phyloP scores from a whole-genome alignment of 2,888 invertebrate genomes.

The Troides helena region DNA sequence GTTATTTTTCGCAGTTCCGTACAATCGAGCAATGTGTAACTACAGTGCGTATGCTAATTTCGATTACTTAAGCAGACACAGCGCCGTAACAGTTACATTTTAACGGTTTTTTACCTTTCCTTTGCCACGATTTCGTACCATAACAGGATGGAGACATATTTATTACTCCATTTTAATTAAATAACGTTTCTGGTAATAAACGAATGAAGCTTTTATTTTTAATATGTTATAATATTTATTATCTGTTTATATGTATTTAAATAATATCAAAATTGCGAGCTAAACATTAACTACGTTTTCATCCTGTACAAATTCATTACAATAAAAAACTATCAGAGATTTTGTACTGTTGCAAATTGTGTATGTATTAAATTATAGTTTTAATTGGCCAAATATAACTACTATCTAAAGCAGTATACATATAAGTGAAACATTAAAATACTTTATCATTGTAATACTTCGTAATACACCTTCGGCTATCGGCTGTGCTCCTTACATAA shows the following conservation, averaged over 20 bases:
- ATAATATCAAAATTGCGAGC: too few species aligned
- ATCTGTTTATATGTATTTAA: too few species aligned
- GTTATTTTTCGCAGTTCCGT: conserved; percentile 41
- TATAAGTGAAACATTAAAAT: background rate
- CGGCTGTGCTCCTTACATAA: conserved; percentile 21
- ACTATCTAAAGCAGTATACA: background rate
- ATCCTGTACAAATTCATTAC: too few species aligned
- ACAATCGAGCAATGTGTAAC: conserved; percentile 51
- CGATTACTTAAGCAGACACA: conserved; percentile 51
- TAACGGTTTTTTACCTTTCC: conserved; percentile 33
- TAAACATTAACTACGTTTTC: too few species aligned
- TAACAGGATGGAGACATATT: conserved; percentile 15
- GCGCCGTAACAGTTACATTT: conserved; percentile 38
- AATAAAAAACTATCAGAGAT: too few species aligned
- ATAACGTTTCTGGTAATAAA: background rate
- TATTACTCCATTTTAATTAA: background rate
- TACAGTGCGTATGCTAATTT: conserved; percentile 43
- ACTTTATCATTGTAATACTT: background rate
- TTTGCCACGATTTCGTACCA: background rate
- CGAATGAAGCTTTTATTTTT: too few species aligned
- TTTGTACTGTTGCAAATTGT: too few species aligned
- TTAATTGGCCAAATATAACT: background rate
- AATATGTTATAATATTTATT: too few species aligned
- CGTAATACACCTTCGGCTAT: conserved; percentile 6
- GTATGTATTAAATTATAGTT: too few species aligned